A percentile compares a stretch with the other conserved stretches of the same genome.
Conservation (phyloP, 2,113 vertebrate species). For the Crotalus viridis region DNA sequence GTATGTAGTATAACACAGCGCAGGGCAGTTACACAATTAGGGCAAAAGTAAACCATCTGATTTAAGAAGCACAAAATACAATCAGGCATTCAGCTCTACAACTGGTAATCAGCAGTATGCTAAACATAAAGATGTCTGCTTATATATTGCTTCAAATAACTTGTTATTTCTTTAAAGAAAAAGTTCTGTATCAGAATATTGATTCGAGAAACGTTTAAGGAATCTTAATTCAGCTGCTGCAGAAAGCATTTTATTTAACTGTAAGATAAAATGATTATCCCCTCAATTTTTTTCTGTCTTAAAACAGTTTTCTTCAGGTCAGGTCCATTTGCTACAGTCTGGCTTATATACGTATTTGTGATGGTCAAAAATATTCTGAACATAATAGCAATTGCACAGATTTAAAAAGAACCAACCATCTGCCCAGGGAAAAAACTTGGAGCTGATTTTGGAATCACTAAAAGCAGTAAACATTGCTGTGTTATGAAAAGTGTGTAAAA, state of each 20-base stretch:
- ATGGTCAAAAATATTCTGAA: background rate
- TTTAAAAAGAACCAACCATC: background rate
- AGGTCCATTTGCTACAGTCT: background rate
- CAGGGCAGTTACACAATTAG: background rate
- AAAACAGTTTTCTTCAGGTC: background rate
- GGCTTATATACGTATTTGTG: background rate
- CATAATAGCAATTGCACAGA: background rate
- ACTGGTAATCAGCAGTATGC: background rate
- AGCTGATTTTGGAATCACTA: background rate
- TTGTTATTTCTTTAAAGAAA: background rate
- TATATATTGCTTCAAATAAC: slow-evolving; percentile 2
- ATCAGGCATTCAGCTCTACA: background rate
- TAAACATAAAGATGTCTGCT: background rate
- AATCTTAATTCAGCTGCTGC: slow-evolving; percentile 30
- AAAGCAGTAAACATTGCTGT: background rate
- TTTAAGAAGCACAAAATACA: background rate
- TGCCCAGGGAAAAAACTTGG: background rate
- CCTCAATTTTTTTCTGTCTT: background rate
- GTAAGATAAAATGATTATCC: background rate
- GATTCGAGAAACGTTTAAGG: slow-evolving; percentile 4
- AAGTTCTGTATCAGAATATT: slow-evolving; percentile 1
- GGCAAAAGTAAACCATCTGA: background rate
- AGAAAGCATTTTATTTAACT: slow-evolving; percentile 10
- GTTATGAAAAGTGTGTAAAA: background rate
- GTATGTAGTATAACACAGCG: too few species aligned